A percentile compares a stretch with the other conserved stretches of the same genome.
These are phyloP conservation scores for Thereva unica DNA, from an alignment of 2,888 invertebrate species.

Conservation along the genomic window DNA sequence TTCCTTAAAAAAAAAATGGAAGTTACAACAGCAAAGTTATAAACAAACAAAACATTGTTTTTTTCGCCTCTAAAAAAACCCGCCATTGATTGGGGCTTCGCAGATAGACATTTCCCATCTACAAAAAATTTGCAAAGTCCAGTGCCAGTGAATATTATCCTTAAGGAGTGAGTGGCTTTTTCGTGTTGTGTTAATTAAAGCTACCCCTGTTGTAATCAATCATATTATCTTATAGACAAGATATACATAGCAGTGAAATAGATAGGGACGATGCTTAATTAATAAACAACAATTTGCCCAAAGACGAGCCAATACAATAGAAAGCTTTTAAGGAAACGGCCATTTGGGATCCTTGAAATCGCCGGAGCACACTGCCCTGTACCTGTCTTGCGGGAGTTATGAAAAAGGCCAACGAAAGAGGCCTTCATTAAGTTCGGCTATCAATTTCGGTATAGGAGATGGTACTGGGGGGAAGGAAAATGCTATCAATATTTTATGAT, in stretches of 20 bases:
- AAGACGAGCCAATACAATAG: slow-evolving; percentile 15
- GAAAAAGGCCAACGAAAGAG: slow-evolving; percentile 3
- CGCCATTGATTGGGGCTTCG: no score
- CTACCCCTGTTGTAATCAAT: no score
- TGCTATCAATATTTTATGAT: slow-evolving; percentile 28
- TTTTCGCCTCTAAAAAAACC: no score
- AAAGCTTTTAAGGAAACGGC: slow-evolving; percentile 12
- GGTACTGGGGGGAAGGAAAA: neutral
- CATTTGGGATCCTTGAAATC: slow-evolving; percentile 4
- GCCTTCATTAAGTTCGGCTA: slow-evolving; percentile 26
- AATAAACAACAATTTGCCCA: slow-evolving; percentile 19
- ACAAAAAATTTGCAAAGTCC: no score
- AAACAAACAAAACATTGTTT: no score
- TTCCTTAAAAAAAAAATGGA: no score
- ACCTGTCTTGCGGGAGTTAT: slow-evolving; percentile 22
- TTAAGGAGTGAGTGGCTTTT: no score
- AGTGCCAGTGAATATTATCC: no score
- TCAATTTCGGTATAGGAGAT: slow-evolving; percentile 6
- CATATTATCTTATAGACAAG: neutral
- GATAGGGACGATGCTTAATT: neutral
- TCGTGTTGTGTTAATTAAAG: no score
- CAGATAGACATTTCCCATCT: no score
- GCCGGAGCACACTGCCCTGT: slow-evolving; percentile 7
- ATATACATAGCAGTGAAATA: neutral
- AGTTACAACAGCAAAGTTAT: no score